These are phyloP conservation scores for Sitophilus oryzae DNA, from an alignment of 1,140 invertebrate genomes.

Conservation along the genomic window DNA sequence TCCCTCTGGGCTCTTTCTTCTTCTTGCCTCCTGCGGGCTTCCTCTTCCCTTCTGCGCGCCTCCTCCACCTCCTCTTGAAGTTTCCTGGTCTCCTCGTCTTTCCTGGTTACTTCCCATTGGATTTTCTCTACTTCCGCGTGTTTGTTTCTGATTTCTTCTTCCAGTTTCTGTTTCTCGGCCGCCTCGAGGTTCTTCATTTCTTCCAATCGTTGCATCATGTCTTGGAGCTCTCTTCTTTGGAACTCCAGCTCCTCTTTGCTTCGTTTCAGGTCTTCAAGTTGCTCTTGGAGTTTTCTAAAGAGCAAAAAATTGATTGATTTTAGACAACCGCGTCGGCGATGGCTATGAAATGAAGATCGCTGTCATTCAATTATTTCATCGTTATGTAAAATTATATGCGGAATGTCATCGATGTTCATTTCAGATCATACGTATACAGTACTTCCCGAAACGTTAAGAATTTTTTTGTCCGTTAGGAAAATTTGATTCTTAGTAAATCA, in stretches of 20 bases:
- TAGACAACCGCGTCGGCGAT: not conserved
- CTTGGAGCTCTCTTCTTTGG: constrained; percentile 75
- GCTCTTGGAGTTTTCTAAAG: constrained; percentile 78
- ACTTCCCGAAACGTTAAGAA: not conserved
- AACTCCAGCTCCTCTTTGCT: constrained; percentile 93
- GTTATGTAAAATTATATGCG: no score
- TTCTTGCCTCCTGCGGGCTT: constrained; percentile 26
- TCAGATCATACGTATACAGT: no score
- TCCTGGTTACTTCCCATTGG: constrained; percentile 76
- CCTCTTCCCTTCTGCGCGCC: constrained; percentile 35
- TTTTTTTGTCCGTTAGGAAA: not conserved
- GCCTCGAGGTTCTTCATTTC: constrained; percentile 81
- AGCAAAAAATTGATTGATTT: not conserved
- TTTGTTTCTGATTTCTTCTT: constrained; percentile 81
- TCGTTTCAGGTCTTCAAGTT: constrained; percentile 80
- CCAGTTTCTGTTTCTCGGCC: constrained; percentile 79
- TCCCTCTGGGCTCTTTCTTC: constrained; percentile 20
- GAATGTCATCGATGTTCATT: no score
- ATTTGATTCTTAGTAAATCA: no score
- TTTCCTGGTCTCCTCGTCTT: constrained; percentile 82
- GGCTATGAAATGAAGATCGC: no score
- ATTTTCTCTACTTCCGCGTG: constrained; percentile 84
- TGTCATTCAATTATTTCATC: no score
- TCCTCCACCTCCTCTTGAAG: constrained; percentile 69
- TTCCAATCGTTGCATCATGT: constrained; percentile 88